Percentiles rank a stretch among this genome's conserved stretches.
These are phyloP conservation scores for Danio rerio DNA, from an alignment of 2,113 vertebrate species.

Conservation along the genomic window GRCz12tu NC_133189.1:1110501-1111000, in stretches of 20 bases:
- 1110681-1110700: slow-evolving; percentile 59
- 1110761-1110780: not conserved
- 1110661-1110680: slow-evolving; percentile 80
- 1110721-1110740: slow-evolving; percentile 66
- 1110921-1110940: no score
- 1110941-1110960: no score
- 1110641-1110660: slow-evolving; percentile 79
- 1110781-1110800: not conserved
- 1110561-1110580: slow-evolving; percentile 35
- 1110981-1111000: no score
- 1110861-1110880: no score
- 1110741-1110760: slow-evolving; percentile 34
- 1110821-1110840: not conserved
- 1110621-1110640: slow-evolving; percentile 57
- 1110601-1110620: slow-evolving; percentile 24
- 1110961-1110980: no score
- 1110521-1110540: no score
- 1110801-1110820: not conserved
- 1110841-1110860: no score
- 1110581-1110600: not conserved
- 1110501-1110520: no score
- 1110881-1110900: no score
- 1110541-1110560: no score
- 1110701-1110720: slow-evolving; percentile 61
- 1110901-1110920: no score